phyloP scores from a whole-genome alignment of 2,797 vertebrate species.

The Paramormyrops hopkinsi region DNA sequence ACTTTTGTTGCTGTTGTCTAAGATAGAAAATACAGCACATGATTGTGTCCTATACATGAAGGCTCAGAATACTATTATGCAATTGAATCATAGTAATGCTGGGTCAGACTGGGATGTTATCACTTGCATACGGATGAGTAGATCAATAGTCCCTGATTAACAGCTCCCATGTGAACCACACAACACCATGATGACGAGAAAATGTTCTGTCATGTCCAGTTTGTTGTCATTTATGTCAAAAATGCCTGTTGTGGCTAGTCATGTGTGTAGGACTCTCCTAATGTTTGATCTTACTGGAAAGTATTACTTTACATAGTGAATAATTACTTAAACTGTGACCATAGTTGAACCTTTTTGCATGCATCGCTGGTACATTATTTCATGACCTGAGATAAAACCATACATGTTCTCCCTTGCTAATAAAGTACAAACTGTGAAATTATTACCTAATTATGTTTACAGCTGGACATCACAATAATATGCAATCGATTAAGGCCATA shows the following conservation, averaged over 20 bases:
- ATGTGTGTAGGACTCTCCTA: not conserved
- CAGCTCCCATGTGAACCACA: not conserved
- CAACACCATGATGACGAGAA: not conserved
- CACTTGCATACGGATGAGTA: not conserved
- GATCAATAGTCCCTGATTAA: not conserved
- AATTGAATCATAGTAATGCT: not conserved
- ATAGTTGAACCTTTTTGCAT: not conserved
- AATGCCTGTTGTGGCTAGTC: not conserved
- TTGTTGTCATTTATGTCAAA: not conserved
- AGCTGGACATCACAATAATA: not conserved
- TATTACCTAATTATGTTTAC: not conserved
- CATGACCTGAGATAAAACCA: not conserved
- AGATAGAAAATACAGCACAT: not conserved
- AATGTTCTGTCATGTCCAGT: not conserved
- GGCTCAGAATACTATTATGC: not conserved
- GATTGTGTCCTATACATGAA: not conserved
- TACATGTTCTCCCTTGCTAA: not conserved
- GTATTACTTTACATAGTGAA: not conserved
- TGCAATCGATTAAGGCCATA: not conserved
- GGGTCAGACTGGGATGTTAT: not conserved
- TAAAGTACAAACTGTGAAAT: not conserved
- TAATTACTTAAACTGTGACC: not conserved
- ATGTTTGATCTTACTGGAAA: not conserved
- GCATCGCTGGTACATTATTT: not conserved
- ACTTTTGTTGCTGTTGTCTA: not conserved